Evolutionary conservation across 2,797 vertebrate species (phyloP), one percentile per base, ranked within the genome.

Genomic region (Pelochelys cantorii): DNA sequence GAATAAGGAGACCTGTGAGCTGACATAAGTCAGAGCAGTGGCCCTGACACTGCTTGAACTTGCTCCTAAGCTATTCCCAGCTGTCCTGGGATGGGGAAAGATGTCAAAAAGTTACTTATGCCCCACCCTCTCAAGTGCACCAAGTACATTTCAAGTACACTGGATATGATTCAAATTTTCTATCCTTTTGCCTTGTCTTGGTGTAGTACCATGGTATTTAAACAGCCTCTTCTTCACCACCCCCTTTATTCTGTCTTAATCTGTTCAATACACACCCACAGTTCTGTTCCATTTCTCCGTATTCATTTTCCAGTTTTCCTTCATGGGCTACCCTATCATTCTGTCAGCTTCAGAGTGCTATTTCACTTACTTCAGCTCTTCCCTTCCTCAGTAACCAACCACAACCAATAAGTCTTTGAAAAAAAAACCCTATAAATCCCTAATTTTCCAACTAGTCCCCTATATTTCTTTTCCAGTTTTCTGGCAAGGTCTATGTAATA

Each of bases 161-260:
- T 0, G 42, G 13, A 20, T 13, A 14, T 11, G 20, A 55, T 7
- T 29, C 27, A 57, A 25, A 84, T 71, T 77, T 84, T 79, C 37
- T 27, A 8, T 37, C 34, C 42, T 55, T 31, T 29, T 31, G 27
- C 42, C 42, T 52, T 52, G 7, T 60, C 78, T 79, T 53, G 27
- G 12, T 11, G 17, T 59, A 48, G 23, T 10, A 59, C 25, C 37
- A 22, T 60, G 37, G 27, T 60, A 42, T 81, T 60, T 18, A 56
- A 31, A 13, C 37, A 52, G 42, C 34, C 37, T 59, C 27, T 81
- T 81, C n/a, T 29, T 82, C 59, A 59, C 17, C 42, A 48, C 4
- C 48, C 29, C 29, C 29, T 27, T 62, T 52, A 52, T 27, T 5
- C 0, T 4, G 5, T 3, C 5, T 81, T 62, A 1, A 3, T 25